Base-by-base conservation (phyloP, 35 echinoderm and acorn worm species). In the Stichopus chloronotus region DNA sequence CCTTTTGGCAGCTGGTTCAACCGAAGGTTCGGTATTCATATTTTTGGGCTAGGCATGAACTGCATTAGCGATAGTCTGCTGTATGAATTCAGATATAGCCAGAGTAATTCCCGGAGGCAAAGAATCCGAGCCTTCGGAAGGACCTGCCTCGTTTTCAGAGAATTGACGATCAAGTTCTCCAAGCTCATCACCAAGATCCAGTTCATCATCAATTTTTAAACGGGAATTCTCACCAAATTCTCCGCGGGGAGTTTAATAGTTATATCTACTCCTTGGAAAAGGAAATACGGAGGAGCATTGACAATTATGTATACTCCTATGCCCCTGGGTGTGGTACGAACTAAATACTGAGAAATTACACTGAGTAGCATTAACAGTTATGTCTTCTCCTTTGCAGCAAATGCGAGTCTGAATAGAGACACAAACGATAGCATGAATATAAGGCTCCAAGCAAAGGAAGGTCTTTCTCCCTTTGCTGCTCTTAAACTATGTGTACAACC, bases 91-190 rank as follows among this genome's bases (percentile, higher is more conserved):
- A 6, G 80, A 83, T 25, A 43, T 83, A 56, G 72, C 72, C 72
- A 24, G 9, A 76, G 72, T 11, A 76, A 76, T 76, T 0, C 72
- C 16, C 6, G 72, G 4, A 76, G 72, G 4, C 7, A 76, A 76
- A 24, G 72, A 76, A 76, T 76, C 72, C 72, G 72, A 76, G 25
- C 14, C 14, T 17, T 76, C 72, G 19, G 72, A 76, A 76, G 65
- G 65, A 71, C 65, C 65, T 76, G 7, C 72, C 72, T 76, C 72
- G 72, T 76, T 76, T 71, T 71, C 65, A 71, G 65, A 71, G n/a
- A 71, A 71, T 11, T 71, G 65, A 13, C 11, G 1, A 71, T 71
- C 65, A 43, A 43, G 30, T 43, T 43, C 30, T 43, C 30, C 30
- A 3, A 43, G 30, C 30, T 43, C 30, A 13, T 71, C 65, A 11